Evolutionary conservation across 2,113 vertebrate species (phyloP), one percentile per base, ranked within the genome.

Genomic region (Pseudorasbora parva): DNA sequence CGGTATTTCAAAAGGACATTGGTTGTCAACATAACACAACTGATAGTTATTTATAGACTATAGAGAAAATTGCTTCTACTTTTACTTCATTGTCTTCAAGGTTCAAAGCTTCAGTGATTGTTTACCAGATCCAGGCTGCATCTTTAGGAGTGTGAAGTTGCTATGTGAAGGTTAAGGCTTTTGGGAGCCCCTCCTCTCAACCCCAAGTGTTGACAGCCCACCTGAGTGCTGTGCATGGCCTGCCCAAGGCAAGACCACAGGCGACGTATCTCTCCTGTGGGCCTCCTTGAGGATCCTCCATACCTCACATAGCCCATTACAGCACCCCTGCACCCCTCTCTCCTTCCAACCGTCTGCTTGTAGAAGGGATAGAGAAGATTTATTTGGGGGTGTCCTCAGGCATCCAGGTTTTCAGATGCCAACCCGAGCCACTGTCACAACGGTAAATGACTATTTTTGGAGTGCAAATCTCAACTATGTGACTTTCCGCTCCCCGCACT

Each of bases 241-340:
- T 90, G 94, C 94, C 94, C 93, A 93, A 93, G 93, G 94, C 94
- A 93, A 93, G 93, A 93, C 94, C 94, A 93, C 92, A 91, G 94
- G 94, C 93, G 89, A 94, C 84, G 84, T 89, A 92, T 89, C 77
- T 85, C 93, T 94, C 93, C 87, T 88, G 91, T 91, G 93, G 92
- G 91, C 68, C 78, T 84, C 85, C 87, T 82, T 77, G 80, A 84
- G 86, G 87, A 89, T 88, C 87, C 83, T 84, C 72, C 87, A 87
- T 87, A 84, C 88, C 89, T 92, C 92, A 90, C 90, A 54, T 41
- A 93, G 90, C 91, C 94, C 92, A 93, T 94, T 94, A 94, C 89
- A 93, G 89, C 80, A 80, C 81, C 87, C 90, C 88, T 91, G 89
- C 91, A 93, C 88, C 88, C 88, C 88, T 90, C 86, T 87, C 89